phyloP scores from a whole-genome alignment of 2,113 vertebrate species.

The Pristiophorus japonicus region DNA sequence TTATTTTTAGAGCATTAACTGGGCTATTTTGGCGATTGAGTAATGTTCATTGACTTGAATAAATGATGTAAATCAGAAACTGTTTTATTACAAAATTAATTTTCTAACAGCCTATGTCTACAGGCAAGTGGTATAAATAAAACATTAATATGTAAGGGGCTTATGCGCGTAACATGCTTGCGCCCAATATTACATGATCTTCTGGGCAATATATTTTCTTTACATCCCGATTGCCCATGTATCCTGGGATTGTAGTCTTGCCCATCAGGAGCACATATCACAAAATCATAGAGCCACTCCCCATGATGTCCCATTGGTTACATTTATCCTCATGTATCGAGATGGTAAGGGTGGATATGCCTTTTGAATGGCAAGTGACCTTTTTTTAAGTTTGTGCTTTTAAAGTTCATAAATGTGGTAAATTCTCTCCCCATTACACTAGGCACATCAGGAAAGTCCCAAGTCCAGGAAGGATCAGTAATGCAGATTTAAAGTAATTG shows the following conservation, averaged over 20 bases:
- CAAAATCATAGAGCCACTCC: too few species aligned
- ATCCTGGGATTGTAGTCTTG: background rate
- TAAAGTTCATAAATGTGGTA: too few species aligned
- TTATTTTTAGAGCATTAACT: background rate
- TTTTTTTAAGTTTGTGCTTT: too few species aligned
- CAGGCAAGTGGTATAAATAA: background rate
- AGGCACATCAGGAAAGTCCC: too few species aligned
- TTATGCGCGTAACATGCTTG: background rate
- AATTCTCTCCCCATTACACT: too few species aligned
- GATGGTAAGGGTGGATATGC: too few species aligned
- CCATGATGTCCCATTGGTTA: too few species aligned
- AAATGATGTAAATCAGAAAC: background rate
- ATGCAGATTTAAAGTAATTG: too few species aligned
- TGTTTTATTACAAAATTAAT: background rate
- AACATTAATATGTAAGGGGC: background rate
- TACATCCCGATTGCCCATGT: background rate
- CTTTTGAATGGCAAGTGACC: too few species aligned
- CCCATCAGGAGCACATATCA: background rate
- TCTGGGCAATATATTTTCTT: background rate
- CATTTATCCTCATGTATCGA: too few species aligned
- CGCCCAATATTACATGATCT: background rate
- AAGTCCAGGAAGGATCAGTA: too few species aligned
- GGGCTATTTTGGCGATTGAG: background rate
- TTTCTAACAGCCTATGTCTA: background rate
- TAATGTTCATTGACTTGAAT: background rate